Evolutionary conservation across 2,113 vertebrate species (phyloP), one percentile per base, ranked within the genome.

Genomic region (Callorhinus ursinus): DNA sequence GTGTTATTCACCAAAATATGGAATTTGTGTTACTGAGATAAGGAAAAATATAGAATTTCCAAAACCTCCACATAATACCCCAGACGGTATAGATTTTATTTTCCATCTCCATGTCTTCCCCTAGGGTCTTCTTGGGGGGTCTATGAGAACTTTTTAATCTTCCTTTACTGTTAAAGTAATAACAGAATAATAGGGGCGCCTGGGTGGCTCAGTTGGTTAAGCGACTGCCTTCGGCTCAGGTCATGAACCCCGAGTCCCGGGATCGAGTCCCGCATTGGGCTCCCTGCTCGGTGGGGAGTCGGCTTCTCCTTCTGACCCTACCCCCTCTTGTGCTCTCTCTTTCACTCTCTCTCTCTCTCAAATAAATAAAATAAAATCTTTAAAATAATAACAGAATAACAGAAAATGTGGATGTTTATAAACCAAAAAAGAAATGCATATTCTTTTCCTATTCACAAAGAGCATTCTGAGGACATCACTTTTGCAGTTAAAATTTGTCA

Each of bases 1-100:
- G 28, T 57, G n/a, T 90, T 94, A 53, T 67, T 93, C 53, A 81
- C 33, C 80, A 90, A 96, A 97, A 96, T 95, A 96, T 82, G 81
- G 33, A 80, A 84, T 92, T 90, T 77, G 79, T 96, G 63, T 97
- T 96, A 74, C 36, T 36, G 39, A 91, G 96, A 95, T 76, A 95
- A 93, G 80, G 36, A 72, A 92, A 88, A 93, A 93, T 39, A 87
- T 8, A 93, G 79, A 88, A 89, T 96, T 77, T 93, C 95, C 71
- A 90, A 95, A 96, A 92, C 80, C 1, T 83, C 61, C n/a, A 21
- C 19, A 1, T 76, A 88, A 84, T 55, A 74, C 33, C 21, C 28
- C 46, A 90, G 84, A 81, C 57, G 72, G 9, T 92, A 65, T 21
- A 61, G 84, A 95, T 67, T 93, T 86, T 39, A 76, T 90, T 81